A percentile compares a stretch with the other conserved stretches of the same genome.
These are phyloP conservation scores for Silvanus unidentatus DNA, from an alignment of 2,888 invertebrate genomes.

Conservation along the genomic window DNA sequence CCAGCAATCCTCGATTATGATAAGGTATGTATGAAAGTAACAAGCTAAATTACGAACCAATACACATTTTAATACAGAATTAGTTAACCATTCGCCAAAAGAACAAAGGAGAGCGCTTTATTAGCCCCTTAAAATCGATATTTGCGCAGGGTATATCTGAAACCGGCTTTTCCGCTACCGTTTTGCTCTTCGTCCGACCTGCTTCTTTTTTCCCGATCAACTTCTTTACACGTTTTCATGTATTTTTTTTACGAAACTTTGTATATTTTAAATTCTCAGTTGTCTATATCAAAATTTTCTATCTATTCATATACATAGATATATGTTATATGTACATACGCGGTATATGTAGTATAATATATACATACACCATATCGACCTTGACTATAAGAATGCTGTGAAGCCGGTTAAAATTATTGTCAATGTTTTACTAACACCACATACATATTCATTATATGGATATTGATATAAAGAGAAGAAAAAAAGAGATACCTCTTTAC, in stretches of 20 bases:
- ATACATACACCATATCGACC: constrained; percentile 9
- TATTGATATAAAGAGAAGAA: no score
- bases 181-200: no score
- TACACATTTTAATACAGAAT: not conserved
- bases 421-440: not conserved
- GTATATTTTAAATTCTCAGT: no score
- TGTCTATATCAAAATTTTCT: not conserved
- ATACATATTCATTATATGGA: no score
- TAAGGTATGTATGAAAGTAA: constrained; percentile 40
- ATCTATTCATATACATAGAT: not conserved
- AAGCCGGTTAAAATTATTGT: constrained; percentile 22
- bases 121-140: constrained; percentile 5
- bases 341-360: no score
- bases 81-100: not conserved
- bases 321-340: no score
- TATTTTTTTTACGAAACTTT: no score
- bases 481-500: no score
- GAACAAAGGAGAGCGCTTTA: constrained; percentile 6
- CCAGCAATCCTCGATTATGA: constrained; percentile 44
- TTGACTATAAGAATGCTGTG: constrained; percentile 23
- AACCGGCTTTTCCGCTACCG: not conserved
- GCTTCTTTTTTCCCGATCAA: no score
- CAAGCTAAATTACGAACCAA: not conserved
- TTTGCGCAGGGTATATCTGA: not conserved
- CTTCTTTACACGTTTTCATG: no score